A percentile compares a stretch with the other conserved stretches of the same genome.
Conservation (phyloP, 2,113 vertebrate genomes). For the Malurus melanocephalus region DNA sequence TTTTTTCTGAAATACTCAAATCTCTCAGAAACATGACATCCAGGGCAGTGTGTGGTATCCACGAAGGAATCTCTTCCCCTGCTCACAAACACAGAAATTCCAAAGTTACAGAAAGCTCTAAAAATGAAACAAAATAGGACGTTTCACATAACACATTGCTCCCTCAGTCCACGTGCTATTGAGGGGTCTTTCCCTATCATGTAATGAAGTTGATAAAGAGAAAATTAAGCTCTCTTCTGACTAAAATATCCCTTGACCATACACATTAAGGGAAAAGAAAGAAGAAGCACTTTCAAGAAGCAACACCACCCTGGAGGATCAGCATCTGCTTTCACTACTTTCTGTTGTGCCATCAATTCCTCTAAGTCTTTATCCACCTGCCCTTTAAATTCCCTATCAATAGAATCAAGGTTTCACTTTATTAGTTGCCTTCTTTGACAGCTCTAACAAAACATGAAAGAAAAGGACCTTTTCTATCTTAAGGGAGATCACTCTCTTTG, state of each 20-base stretch:
- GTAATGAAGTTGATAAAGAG: neutral
- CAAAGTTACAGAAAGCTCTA: neutral
- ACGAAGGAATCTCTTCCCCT: neutral
- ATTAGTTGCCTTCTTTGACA: neutral
- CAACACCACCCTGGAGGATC: neutral
- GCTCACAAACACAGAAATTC: neutral
- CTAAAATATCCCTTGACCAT: neutral
- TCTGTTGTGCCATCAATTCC: neutral
- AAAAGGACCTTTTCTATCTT: neutral
- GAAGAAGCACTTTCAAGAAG: neutral
- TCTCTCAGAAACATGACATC: neutral
- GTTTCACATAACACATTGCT: neutral
- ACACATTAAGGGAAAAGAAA: neutral
- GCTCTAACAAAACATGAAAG: neutral
- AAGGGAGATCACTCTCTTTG: neutral
- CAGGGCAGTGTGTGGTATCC: neutral
- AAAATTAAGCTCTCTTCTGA: neutral
- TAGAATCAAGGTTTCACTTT: neutral
- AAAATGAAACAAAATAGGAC: neutral
- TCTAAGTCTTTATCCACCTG: neutral
- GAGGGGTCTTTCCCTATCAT: neutral
- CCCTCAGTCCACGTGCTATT: neutral
- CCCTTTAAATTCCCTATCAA: constrained; percentile 8
- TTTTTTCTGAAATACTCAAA: neutral
- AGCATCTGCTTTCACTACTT: neutral